phyloP scores from a whole-genome alignment of 2,797 vertebrate species.

The Microtus californicus region DNA sequence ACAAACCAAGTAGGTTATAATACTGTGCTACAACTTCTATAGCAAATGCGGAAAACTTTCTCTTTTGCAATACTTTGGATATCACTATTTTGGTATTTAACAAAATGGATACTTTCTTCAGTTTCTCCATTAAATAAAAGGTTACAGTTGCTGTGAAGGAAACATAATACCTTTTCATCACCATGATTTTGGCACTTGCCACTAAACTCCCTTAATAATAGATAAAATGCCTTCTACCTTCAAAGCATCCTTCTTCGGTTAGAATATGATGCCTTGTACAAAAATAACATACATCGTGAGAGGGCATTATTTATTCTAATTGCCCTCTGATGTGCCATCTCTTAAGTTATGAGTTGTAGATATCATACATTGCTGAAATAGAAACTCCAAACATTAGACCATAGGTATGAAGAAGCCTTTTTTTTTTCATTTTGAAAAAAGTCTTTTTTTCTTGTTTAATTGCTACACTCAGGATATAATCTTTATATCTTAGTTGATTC shows the following conservation, averaged over 20 bases:
- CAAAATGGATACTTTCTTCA: background rate
- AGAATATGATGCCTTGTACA: background rate
- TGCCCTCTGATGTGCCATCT: rapidly evolving
- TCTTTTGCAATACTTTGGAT: background rate
- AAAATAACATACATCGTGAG: background rate
- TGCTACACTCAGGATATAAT: background rate
- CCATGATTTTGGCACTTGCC: background rate
- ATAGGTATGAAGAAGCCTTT: background rate
- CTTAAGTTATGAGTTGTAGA: background rate
- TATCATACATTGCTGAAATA: background rate
- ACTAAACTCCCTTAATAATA: too few relatives aligned
- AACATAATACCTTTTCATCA: background rate
- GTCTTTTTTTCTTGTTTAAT: background rate
- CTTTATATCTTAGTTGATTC: background rate
- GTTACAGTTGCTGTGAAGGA: too few relatives aligned
- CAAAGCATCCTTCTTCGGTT: background rate
- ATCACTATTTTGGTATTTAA: background rate
- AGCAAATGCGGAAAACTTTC: background rate
- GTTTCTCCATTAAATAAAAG: background rate
- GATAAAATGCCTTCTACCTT: background rate
- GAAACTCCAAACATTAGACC: background rate
- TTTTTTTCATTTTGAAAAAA: slow-evolving; percentile 1
- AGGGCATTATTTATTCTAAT: background rate
- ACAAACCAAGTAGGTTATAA: background rate
- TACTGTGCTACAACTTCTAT: background rate